Evolutionary conservation across 2,113 vertebrate genomes (phyloP), one percentile per base, ranked within the genome.

Genomic region (Bolborhynchus lineola): DNA sequence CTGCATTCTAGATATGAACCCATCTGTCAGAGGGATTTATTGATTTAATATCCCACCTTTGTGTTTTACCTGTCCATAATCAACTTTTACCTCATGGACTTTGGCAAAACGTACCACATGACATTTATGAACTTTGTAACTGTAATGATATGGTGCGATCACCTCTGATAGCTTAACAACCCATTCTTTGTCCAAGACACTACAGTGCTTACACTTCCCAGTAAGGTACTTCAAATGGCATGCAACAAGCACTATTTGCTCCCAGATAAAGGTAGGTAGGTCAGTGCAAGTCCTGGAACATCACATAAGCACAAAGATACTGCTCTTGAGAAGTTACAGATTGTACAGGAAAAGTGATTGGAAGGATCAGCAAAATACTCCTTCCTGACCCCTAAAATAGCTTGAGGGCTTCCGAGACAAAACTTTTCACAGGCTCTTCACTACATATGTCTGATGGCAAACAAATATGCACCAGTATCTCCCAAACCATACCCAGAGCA

Each of bases 181-280:
- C 72, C 81, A 20, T 78, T 82, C 52, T n/a, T 47, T 1, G 1
- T 31, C 55, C 47, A 50, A 52, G n/a, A 55, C 16, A 26, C 37
- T 60, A 42, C 47, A 71, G 29, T 6, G 55, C 47, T 60, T 78
- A 71, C 18, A 39, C 69, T 78, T 91, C 37, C 50, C 81, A 88
- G 33, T 35, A 60, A 60, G 37, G 72, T 60, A 94, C 76, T 83
- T 86, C 65, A 85, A 95, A 79, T 47, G 93, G 29, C 25, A 64
- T 31, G 62, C 62, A 92, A 89, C 13, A 69, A 67, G 57, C 25
- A 76, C 29, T 78, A 16, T 87, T 93, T 79, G 84, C 70, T 95
- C 52, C 77, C 62, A 91, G 95, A 93, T 92, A 95, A 93, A 95
- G 44, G 62, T 13, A 93, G 41, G 57, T 17, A 89, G 65, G 89